Evolutionary conservation across 1,140 invertebrate genomes (phyloP).

Genomic region (Anthonomus grandis): DNA sequence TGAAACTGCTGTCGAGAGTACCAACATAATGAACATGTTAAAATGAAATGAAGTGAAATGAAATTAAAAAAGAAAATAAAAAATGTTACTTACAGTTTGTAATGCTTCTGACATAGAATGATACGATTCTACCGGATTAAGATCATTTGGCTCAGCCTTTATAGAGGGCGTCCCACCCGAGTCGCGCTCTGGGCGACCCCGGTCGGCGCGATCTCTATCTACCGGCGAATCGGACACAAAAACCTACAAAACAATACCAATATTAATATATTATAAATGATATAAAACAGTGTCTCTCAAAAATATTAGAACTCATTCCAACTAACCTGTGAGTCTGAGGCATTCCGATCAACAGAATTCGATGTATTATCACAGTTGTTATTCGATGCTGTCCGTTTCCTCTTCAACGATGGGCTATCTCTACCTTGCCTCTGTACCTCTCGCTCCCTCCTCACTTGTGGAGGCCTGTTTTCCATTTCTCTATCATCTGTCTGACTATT

Average conservation of each 20-base stretch:
- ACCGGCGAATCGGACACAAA: conserved; percentile 48
- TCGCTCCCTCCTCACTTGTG: conserved; percentile 32
- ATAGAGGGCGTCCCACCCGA: conserved; percentile 54
- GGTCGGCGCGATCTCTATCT: conserved; percentile 55
- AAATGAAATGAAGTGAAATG: background rate
- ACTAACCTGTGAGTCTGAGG: conserved; percentile 63
- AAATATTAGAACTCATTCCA: background rate
- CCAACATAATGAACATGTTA: background rate
- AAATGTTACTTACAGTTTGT: conserved; percentile 50
- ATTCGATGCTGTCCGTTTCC: conserved; percentile 65
- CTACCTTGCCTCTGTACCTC: conserved; percentile 36
- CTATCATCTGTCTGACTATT: conserved; percentile 49
- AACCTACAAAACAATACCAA: conserved; percentile 7
- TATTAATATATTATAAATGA: background rate
- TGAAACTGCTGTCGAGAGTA: no score
- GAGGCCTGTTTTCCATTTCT: conserved; percentile 28
- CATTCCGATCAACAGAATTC: conserved; percentile 63
- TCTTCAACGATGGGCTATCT: conserved; percentile 56
- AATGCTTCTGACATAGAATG: conserved; percentile 48
- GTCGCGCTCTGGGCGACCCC: conserved; percentile 47
- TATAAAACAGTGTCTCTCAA: background rate
- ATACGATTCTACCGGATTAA: conserved; percentile 44
- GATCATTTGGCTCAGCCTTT: conserved; percentile 52
- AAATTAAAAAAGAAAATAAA: conserved; percentile 6
- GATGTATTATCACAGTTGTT: conserved; percentile 66